A percentile compares a stretch with the other conserved stretches of the same genome.
Evolutionary conservation across 2,888 invertebrate genomes (phyloP).

Genomic region (Microdon myrmicae): DNA sequence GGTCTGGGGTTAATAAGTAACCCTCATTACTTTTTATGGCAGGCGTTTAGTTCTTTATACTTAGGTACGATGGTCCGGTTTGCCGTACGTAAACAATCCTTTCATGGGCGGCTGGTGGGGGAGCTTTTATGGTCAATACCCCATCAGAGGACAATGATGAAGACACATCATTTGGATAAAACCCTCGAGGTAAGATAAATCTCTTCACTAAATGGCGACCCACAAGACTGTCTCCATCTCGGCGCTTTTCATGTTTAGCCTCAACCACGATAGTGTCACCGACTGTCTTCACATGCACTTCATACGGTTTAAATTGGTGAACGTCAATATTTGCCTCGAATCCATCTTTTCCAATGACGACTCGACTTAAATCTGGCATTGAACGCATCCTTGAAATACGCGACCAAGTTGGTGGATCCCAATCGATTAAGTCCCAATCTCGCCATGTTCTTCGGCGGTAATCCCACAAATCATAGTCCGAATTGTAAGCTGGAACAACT

Average conservation of each 20-base stretch:
- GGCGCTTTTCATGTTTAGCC: conserved; percentile 76
- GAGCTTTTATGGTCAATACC: conserved; percentile 79
- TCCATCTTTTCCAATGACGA: conserved; percentile 72
- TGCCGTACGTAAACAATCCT: conserved; percentile 78
- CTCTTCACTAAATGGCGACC: conserved; percentile 82
- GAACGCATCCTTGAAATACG: conserved; percentile 63
- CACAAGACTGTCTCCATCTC: conserved; percentile 79
- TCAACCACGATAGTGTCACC: conserved; percentile 74
- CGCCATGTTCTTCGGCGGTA: conserved; percentile 64
- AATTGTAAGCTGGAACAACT: conserved; percentile 59
- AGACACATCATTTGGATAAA: conserved; percentile 77
- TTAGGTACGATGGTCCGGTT: conserved; percentile 73
- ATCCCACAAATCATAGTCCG: conserved; percentile 65
- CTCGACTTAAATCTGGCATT: conserved; percentile 64
- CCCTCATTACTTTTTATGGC: neutral
- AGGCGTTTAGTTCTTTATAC: conserved; percentile 61
- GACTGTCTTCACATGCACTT: conserved; percentile 75
- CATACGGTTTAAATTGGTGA: conserved; percentile 75
- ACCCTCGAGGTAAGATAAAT: conserved; percentile 75
- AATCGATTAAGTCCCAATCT: conserved; percentile 63
- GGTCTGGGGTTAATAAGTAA: conserved; percentile 1
- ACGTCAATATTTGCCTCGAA: conserved; percentile 77
- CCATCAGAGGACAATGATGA: conserved; percentile 76
- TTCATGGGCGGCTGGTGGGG: conserved; percentile 69
- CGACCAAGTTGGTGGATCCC: conserved; percentile 64